Percentiles rank a stretch among this genome's conserved stretches.
Evolutionary conservation across 2,113 vertebrate genomes (phyloP).

Genomic region (Pygoscelis antarcticus): DNA sequence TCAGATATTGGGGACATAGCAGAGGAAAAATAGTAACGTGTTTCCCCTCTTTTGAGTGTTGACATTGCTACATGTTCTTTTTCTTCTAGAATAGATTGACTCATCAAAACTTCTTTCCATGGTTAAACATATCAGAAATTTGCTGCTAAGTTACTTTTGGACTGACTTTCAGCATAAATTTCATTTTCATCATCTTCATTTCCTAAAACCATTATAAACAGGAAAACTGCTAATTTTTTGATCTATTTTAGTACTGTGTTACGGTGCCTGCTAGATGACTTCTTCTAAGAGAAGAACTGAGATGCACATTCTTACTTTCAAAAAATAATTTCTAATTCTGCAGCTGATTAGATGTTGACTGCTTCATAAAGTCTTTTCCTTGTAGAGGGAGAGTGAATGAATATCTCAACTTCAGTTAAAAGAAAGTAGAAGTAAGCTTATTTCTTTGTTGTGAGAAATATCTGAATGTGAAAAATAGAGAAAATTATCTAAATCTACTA

Average conservation of each 20-base stretch:
- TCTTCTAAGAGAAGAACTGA: background rate
- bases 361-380: background rate
- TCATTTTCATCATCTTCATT: background rate
- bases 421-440: background rate
- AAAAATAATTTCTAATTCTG: background rate
- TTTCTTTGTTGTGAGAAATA: background rate
- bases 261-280: background rate
- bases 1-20: fast-evolving
- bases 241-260: background rate
- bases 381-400: background rate
- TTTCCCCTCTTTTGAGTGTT: background rate
- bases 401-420: background rate
- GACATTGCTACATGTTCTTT: background rate
- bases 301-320: background rate
- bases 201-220: background rate
- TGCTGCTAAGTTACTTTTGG: background rate
- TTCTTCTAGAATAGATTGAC: background rate
- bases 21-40: background rate
- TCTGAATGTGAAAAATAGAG: background rate
- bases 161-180: background rate
- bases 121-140: background rate
- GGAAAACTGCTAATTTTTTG: background rate
- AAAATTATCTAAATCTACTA: background rate
- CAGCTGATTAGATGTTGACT: constrained; percentile 28
- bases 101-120: background rate